phyloP scores from a whole-genome alignment of 1,140 invertebrate genomes.

The Eumaeus atala region DNA sequence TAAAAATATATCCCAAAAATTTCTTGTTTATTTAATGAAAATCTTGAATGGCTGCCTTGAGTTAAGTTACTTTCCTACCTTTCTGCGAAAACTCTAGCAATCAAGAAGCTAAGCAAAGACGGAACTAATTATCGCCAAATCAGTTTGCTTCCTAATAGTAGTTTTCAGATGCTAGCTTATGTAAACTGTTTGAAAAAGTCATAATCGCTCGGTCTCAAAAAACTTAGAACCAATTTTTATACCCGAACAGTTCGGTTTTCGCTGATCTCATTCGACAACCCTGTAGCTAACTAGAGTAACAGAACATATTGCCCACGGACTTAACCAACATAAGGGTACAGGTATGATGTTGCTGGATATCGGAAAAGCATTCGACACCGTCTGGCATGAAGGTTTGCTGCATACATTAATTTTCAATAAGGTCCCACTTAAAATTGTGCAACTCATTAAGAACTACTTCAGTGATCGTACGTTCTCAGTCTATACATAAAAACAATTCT shows the following conservation, averaged over 20 bases:
- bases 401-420: slow-evolving; percentile 31
- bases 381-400: slow-evolving; percentile 37
- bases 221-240: not conserved
- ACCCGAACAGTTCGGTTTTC: slow-evolving; percentile 24
- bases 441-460: not conserved
- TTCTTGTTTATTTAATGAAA: too few species aligned
- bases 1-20: not conserved
- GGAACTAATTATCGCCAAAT: slow-evolving; percentile 18
- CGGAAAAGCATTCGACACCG: slow-evolving; percentile 28
- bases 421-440: not conserved
- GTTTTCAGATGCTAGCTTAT: too few species aligned
- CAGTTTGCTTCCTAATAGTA: slow-evolving; percentile 22
- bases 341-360: slow-evolving; percentile 26
- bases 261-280: slow-evolving; percentile 18
- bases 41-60: not conserved
- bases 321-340: slow-evolving; percentile 20
- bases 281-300: slow-evolving; percentile 23
- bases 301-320: slow-evolving; percentile 13
- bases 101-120: slow-evolving; percentile 22
- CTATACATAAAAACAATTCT: too few species aligned
- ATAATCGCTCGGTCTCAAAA: slow-evolving; percentile 9
- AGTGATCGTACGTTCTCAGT: not conserved
- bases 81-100: slow-evolving; percentile 20
- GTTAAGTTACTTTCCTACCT: slow-evolving; percentile 14
- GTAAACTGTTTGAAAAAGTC: slow-evolving; percentile 24